These are phyloP conservation scores for Drosophila peninsularis DNA, from an alignment of 2,888 invertebrate species.

Conservation along the genomic window DNA sequence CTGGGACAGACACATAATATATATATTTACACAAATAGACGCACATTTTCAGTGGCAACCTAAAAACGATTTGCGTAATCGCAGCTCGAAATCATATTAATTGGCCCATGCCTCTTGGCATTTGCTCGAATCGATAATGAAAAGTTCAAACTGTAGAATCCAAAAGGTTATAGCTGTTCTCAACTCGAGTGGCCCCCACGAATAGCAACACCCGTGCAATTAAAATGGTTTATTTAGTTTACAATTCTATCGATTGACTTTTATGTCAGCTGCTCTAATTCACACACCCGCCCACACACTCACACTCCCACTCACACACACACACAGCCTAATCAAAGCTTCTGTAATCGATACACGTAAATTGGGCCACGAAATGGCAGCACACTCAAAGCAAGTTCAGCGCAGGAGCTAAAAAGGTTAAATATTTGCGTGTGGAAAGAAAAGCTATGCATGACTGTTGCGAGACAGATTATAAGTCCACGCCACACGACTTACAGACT, in stretches of 20 bases:
- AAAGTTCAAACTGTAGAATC: constrained; percentile 56
- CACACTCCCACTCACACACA: constrained; percentile 3
- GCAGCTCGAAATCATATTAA: constrained; percentile 64
- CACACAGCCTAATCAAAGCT: constrained; percentile 11
- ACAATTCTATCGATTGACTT: constrained; percentile 38
- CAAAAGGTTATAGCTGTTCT: constrained; percentile 45
- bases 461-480: neutral
- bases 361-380: constrained; percentile 53
- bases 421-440: neutral
- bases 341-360: constrained; percentile 65
- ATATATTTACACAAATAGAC: neutral
- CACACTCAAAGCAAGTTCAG: constrained; percentile 36
- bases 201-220: constrained; percentile 27
- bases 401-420: neutral
- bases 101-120: constrained; percentile 59
- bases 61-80: constrained; percentile 63
- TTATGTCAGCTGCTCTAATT: constrained; percentile 59
- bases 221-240: constrained; percentile 44
- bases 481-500: neutral
- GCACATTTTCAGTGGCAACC: constrained; percentile 23
- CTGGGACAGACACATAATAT: constrained; percentile 8
- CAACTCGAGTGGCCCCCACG: constrained; percentile 20
- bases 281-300: constrained; percentile 31
- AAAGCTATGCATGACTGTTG: neutral
- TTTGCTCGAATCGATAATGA: constrained; percentile 64